Base-by-base conservation (phyloP, 2,113 vertebrate genomes). In the Rhipidura dahli region DNA sequence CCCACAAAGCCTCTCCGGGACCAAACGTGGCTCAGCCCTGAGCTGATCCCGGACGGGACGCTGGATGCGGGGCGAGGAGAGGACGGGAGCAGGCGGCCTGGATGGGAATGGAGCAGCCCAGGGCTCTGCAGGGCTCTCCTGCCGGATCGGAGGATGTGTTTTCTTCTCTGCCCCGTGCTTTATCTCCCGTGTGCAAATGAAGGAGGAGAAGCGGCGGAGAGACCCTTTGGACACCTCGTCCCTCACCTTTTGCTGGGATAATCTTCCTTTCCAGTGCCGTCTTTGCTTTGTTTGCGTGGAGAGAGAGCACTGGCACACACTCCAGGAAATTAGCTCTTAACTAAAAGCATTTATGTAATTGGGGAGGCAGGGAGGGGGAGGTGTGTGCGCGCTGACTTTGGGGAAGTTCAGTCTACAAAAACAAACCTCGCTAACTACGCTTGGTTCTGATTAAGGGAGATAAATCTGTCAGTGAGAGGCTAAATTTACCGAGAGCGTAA, bases 341-440 rank as follows among this genome's bases (percentile, higher is more conserved):
- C 76, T 69, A 51, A 90, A 93, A 69, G 68, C 87, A 21, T 72
- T 88, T 81, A 72, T 85, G 47, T 91, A 87, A 93, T 40, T 94
- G 89, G 45, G 77, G 85, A 79, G 80, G 76, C 45, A 47, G 45
- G 20, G 11, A 70, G 81, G 83, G 53, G 71, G 72, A 68, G 61
- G 84, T 47, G 87, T 84, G 39, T 42, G 35, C 18, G 26, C 28
- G 16, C 66, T 61, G 89, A 60, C 75, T 91, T 92, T 77, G 70
- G 91, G 93, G 94, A 94, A 95, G 86, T 93, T 93, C 86, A 66
- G 70, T 91, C 96, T 94, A 26, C 73, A 79, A 90, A 96, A 92
- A 93, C 94, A 94, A 89, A 91, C 91, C 57, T 93, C 24, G 1
- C 87, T 80, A 68, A 73, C 91, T 72, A 39, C 89, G 64, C 95